phyloP scores from a whole-genome alignment of 2,797 vertebrate genomes.

The Alca torda region DNA sequence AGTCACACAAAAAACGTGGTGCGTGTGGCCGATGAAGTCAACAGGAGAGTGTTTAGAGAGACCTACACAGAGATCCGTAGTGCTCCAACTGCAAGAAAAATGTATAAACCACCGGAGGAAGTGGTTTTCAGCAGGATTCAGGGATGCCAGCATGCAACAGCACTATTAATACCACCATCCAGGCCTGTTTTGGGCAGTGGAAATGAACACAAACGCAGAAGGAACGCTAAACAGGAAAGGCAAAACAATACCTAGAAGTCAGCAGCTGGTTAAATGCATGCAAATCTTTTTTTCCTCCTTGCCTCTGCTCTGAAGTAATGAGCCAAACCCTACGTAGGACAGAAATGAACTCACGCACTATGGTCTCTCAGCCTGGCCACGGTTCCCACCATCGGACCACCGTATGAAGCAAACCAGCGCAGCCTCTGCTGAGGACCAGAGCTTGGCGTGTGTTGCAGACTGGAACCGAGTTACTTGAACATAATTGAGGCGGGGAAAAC shows the following conservation, averaged over 20 bases:
- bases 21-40: not conserved
- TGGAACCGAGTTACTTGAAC: not conserved
- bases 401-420: not conserved
- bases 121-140: not conserved
- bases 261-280: not conserved
- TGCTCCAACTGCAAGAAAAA: not conserved
- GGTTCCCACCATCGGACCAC: not conserved
- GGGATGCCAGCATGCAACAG: not conserved
- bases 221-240: not conserved
- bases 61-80: not conserved
- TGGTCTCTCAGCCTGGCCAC: not conserved
- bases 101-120: not conserved
- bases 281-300: not conserved
- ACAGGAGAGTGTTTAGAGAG: not conserved
- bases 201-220: not conserved
- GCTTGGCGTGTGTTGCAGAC: not conserved
- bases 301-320: not conserved
- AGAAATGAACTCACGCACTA: not conserved
- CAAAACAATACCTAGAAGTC: conserved; percentile 9
- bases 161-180: not conserved
- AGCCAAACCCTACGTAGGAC: not conserved
- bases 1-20: not conserved
- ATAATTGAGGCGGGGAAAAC: not conserved
- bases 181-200: not conserved
- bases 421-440: not conserved